Conservation (phyloP, 2,888 invertebrate species). For the Caenorhabditis japonica region DNA sequence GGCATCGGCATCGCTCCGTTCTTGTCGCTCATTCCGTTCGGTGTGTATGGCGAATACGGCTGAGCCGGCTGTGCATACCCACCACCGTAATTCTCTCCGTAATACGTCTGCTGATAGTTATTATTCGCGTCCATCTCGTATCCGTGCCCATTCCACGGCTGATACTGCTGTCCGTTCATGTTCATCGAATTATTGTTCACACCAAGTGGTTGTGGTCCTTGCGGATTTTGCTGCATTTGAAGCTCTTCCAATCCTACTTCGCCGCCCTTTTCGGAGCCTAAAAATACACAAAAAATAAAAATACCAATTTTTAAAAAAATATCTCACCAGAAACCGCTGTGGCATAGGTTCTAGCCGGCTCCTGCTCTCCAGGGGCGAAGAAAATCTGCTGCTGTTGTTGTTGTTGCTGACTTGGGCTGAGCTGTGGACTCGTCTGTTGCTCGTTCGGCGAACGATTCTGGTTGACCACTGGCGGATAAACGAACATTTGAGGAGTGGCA, state of each 20-base stretch:
- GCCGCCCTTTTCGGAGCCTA: too few relatives aligned
- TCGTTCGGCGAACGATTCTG: neutral
- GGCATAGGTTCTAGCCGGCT: constrained; percentile 21
- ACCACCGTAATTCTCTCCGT: neutral
- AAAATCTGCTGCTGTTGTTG: constrained; percentile 16
- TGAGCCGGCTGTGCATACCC: neutral
- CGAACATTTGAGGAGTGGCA: constrained; percentile 21
- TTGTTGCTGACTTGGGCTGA: constrained; percentile 15
- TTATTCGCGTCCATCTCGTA: neutral
- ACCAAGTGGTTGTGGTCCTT: constrained; percentile 1
- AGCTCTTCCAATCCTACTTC: too few relatives aligned
- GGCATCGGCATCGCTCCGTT: neutral
- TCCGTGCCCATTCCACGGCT: neutral
- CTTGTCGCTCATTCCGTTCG: constrained; percentile 3
- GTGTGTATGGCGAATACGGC: neutral
- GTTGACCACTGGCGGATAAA: constrained; percentile 30
- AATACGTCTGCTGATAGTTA: neutral
- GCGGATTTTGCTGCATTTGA: too few relatives aligned
- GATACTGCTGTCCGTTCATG: neutral
- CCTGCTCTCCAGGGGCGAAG: constrained; percentile 13
- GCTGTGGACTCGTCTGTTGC: constrained; percentile 3
- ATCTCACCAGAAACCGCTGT: constrained; percentile 25
- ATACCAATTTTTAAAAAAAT: too few relatives aligned
- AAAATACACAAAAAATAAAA: too few relatives aligned
- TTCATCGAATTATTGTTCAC: neutral